Base-by-base conservation (phyloP, 2,797 vertebrate species). In the Bradypodion ventrale region DNA sequence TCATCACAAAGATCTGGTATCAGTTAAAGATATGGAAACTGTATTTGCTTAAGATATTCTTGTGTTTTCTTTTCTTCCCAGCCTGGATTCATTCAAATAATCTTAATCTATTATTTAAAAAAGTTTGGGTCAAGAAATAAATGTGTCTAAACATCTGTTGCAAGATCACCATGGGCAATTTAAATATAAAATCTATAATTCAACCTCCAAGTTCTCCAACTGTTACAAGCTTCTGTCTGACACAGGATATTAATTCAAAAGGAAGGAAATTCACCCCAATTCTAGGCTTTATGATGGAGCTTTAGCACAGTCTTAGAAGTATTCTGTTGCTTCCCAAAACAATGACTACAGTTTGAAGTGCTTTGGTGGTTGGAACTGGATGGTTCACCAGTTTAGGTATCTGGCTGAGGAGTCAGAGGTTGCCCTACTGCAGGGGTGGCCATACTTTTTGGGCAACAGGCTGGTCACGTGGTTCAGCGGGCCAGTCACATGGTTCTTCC, bases 11-110 rank as follows among this genome's bases (percentile, higher is more conserved):
- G 44, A 23, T 40, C 66, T 70, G 46, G 8, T 10, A 72, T 59
- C 35, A 40, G 23, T 81, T 60, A 60, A 52, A 81, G 60, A 65
- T 68, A 49, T 37, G n/a, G 63, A 79, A 49, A 79, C n/a, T 78
- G 40, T 49, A 19, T 35, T 35, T 42, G 13, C 37, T 42, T 44
- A 27, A 59, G 63, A 7, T 29, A 4, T 37, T 29, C 37, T 63
- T 60, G 27, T 37, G 23, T 76, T 37, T 56, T n/a, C n/a, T 13
- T 56, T 59, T 63, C 35, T 78, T 46, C 6, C 44, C 25, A 27
- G n/a, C 42, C 66, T 78, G 15, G 25, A 80, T 69, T 80, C 25
- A 56, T 37, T 52, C 8, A 56, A 9, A 70, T 59, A 13, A 35
- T 60, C 7, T 44, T 40, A 59, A 13, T 46, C 29, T 2, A 78